A percentile compares a stretch with the other conserved stretches of the same genome.
Evolutionary conservation across 2,888 invertebrate genomes (phyloP).

Genomic region (Amphipyra berbera): DNA sequence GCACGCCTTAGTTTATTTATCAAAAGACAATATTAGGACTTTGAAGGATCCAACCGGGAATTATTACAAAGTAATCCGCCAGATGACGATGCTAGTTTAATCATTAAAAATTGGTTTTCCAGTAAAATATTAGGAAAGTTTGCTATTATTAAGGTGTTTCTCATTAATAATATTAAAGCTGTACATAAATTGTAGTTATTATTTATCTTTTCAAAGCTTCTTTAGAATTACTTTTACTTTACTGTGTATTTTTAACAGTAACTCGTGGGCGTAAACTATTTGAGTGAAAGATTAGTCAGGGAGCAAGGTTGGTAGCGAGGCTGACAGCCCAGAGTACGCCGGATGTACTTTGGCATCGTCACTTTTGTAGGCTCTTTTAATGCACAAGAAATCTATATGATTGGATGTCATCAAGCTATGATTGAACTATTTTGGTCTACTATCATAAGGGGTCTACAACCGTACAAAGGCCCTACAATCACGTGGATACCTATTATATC

Average conservation of each 20-base stretch:
- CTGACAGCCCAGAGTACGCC: too few relatives aligned
- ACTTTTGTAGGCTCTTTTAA: too few relatives aligned
- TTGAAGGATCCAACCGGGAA: slow-evolving; percentile 59
- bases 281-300: too few relatives aligned
- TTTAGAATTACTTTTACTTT: background rate
- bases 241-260: too few relatives aligned
- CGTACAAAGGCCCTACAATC: background rate
- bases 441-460: background rate
- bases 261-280: too few relatives aligned
- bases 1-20: slow-evolving; percentile 69
- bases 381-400: background rate
- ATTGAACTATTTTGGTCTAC: background rate
- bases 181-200: background rate
- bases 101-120: slow-evolving; percentile 20
- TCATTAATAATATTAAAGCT: slow-evolving; percentile 1
- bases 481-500: slow-evolving; percentile 14
- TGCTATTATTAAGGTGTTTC: background rate
- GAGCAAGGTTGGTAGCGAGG: too few relatives aligned
- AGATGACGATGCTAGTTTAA: slow-evolving; percentile 43
- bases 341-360: too few relatives aligned
- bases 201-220: background rate
- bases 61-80: slow-evolving; percentile 60
- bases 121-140: slow-evolving; percentile 11
- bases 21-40: slow-evolving; percentile 75
- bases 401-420: background rate